These are phyloP conservation scores for Drosophila varians DNA, from an alignment of 1,140 invertebrate species.

Conservation along the genomic window DNA sequence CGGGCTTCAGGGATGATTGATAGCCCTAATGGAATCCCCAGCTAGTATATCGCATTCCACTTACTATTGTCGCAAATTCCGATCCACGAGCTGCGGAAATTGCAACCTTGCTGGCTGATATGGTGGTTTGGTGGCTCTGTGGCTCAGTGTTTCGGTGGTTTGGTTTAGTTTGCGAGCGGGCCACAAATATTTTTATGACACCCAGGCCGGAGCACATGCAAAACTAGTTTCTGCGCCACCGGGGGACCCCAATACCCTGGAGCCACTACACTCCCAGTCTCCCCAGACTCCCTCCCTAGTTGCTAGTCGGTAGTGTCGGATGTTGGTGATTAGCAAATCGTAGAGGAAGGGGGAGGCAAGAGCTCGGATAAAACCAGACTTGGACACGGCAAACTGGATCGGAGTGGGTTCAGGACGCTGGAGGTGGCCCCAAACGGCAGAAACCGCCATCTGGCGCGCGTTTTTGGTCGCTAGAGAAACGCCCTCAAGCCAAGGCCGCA, in stretches of 20 bases:
- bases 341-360: conserved; percentile 3
- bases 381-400: conserved; percentile 32
- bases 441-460: not conserved
- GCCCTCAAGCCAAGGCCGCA: conserved; percentile 38
- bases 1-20: conserved; percentile 32
- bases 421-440: not conserved
- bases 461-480: too few species aligned
- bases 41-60: not conserved
- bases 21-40: not conserved
- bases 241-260: not conserved
- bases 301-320: conserved; percentile 20
- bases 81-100: not conserved
- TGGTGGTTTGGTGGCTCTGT: conserved; percentile 15
- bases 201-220: conserved; percentile 18
- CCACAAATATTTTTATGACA: conserved; percentile 69
- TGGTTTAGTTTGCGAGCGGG: conserved; percentile 6
- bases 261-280: too few species aligned
- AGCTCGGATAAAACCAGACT: conserved; percentile 32
- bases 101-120: not conserved
- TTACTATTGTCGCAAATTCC: not conserved
- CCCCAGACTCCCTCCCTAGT: too few species aligned
- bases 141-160: conserved; percentile 29
- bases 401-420: conserved; percentile 26
- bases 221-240: conserved; percentile 53
- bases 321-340: conserved; percentile 70